Conservation (phyloP, 2,797 vertebrate genomes). For the Pantherophis alleghaniensis region DNA sequence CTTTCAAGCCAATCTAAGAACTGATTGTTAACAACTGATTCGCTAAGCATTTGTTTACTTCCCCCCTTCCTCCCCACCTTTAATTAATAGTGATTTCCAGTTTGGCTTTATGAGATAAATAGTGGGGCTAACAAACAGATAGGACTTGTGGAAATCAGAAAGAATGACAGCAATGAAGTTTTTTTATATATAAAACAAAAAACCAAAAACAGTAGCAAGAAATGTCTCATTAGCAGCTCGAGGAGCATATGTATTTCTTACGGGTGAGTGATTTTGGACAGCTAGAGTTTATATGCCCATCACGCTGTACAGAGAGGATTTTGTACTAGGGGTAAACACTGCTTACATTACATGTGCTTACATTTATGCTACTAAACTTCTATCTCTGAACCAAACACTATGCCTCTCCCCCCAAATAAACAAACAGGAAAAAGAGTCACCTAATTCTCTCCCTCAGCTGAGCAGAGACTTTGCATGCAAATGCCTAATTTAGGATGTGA, state of each 20-base stretch:
- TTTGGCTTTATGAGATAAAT: slow-evolving; percentile 39
- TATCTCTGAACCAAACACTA: neutral
- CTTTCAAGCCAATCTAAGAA: slow-evolving; percentile 47
- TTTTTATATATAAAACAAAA: neutral
- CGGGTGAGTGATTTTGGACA: neutral
- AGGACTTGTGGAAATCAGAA: slow-evolving; percentile 5
- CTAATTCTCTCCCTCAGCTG: neutral
- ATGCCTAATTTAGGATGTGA: neutral
- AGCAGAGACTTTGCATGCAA: neutral
- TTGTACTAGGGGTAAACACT: neutral
- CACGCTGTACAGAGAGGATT: neutral
- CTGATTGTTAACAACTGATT: slow-evolving; percentile 52
- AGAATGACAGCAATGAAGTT: neutral
- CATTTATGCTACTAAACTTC: neutral
- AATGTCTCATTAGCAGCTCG: neutral
- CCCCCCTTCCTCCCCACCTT: neutral
- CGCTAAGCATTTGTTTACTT: slow-evolving; percentile 46
- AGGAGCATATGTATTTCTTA: neutral
- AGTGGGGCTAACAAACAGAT: slow-evolving; percentile 1
- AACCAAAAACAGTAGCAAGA: neutral
- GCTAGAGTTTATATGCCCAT: neutral
- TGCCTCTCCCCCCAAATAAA: neutral
- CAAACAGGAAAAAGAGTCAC: neutral
- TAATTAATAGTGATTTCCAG: slow-evolving; percentile 51
- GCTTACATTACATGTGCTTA: neutral